Percentiles rank a stretch among this genome's conserved stretches.
Conservation (phyloP, 2,113 vertebrate genomes). For the Poicephalus meyeri region DNA sequence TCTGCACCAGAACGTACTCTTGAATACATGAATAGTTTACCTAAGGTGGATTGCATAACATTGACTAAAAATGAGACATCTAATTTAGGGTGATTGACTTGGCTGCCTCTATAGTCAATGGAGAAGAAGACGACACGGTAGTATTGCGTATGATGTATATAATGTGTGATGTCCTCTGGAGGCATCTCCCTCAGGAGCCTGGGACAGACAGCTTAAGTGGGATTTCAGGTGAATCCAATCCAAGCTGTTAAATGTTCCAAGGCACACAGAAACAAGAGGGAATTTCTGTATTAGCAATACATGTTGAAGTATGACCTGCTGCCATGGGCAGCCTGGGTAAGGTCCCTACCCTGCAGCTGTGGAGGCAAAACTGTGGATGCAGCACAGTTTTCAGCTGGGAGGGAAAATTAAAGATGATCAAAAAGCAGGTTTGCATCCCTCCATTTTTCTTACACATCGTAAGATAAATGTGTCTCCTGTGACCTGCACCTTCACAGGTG, state of each 20-base stretch:
- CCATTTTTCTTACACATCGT: background rate
- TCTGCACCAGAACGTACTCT: background rate
- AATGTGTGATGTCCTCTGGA: background rate
- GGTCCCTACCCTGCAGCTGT: background rate
- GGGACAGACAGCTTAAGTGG: background rate
- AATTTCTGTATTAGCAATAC: background rate
- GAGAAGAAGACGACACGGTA: background rate
- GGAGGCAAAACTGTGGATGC: background rate
- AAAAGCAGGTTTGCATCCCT: background rate
- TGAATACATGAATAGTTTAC: slow-evolving; percentile 30
- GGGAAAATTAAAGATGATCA: background rate
- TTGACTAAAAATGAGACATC: background rate
- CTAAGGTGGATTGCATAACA: background rate
- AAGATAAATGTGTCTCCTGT: background rate
- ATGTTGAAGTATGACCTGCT: background rate
- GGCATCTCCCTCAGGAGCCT: background rate
- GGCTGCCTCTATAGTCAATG: background rate
- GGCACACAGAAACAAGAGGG: background rate
- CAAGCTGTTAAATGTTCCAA: background rate
- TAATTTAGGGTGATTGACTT: background rate
- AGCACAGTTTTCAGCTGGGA: background rate
- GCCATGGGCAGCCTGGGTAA: background rate
- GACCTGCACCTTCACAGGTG: background rate
- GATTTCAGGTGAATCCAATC: background rate
- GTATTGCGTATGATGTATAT: background rate